These are phyloP conservation scores for Oreonectes daqikongensis DNA, from an alignment of 2,797 vertebrate species.

Conservation along the genomic window DNA sequence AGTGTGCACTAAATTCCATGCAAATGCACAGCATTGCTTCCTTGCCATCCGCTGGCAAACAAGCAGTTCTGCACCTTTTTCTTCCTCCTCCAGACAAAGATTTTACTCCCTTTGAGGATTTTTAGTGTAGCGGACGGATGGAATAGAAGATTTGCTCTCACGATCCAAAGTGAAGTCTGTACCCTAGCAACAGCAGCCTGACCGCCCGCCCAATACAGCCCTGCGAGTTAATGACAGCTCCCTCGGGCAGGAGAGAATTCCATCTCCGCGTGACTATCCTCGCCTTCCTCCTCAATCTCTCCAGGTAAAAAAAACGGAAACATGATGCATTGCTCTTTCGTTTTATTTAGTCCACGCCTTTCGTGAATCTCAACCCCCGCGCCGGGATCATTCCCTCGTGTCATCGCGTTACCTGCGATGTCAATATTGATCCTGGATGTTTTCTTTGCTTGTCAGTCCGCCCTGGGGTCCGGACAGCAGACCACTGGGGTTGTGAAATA, in stretches of 20 bases:
- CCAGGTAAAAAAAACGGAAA: constrained; percentile 43
- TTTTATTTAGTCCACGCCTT: constrained; percentile 29
- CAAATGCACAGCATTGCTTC: too few species aligned
- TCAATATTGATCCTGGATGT: constrained; percentile 26
- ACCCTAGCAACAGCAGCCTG: constrained; percentile 43
- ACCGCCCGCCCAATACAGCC: constrained; percentile 36
- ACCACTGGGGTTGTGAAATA: constrained; percentile 27
- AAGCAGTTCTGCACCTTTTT: not conserved
- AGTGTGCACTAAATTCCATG: constrained; percentile 1
- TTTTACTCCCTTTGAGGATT: constrained; percentile 14
- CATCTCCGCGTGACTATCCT: constrained; percentile 38
- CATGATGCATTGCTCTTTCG: constrained; percentile 21
- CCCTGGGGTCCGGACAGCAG: constrained; percentile 35
- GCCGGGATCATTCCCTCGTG: not conserved
- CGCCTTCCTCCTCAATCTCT: constrained; percentile 23
- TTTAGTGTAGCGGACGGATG: constrained; percentile 27
- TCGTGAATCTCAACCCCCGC: not conserved
- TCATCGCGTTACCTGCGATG: constrained; percentile 19
- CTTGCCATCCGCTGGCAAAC: not conserved
- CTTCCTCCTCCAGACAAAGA: not conserved
- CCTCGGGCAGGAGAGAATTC: constrained; percentile 43
- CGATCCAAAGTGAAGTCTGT: not conserved
- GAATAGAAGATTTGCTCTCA: constrained; percentile 13
- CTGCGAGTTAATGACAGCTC: constrained; percentile 43
- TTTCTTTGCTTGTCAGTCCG: constrained; percentile 35